These are phyloP conservation scores for Ariolimax columbianus DNA, from an alignment of 2,888 invertebrate species.

Conservation along the genomic window DNA sequence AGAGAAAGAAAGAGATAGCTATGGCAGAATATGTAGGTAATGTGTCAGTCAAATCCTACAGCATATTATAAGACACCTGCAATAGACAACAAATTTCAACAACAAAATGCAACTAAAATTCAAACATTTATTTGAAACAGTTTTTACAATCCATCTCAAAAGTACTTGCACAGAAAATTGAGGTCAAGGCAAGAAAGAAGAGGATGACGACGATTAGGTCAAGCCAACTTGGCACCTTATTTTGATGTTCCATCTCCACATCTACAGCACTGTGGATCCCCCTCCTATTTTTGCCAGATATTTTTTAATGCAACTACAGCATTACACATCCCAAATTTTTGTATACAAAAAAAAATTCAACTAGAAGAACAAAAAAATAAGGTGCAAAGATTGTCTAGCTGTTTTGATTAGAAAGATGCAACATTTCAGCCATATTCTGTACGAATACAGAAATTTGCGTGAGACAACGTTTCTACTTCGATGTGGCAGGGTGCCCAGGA, in stretches of 20 bases:
- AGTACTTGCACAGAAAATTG: constrained; percentile 44
- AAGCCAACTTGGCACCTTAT: constrained; percentile 22
- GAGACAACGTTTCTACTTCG: constrained; percentile 29
- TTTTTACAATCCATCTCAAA: constrained; percentile 41
- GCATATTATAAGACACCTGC: too few species aligned
- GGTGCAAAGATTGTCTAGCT: not conserved
- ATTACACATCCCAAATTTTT: constrained; percentile 29
- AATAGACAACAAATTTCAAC: not conserved
- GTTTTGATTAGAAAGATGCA: not conserved
- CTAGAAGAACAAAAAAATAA: constrained; percentile 23
- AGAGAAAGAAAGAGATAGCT: too few species aligned
- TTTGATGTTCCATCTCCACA: constrained; percentile 33
- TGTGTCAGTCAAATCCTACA: too few species aligned
- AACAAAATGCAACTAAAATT: not conserved
- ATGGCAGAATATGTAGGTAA: too few species aligned
- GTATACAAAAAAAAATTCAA: not conserved
- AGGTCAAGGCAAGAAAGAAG: not conserved
- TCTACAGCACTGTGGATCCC: constrained; percentile 44
- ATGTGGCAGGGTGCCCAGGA: constrained; percentile 45
- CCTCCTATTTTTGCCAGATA: not conserved
- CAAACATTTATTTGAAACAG: constrained; percentile 37
- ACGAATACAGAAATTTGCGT: constrained; percentile 28
- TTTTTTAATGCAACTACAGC: constrained; percentile 49
- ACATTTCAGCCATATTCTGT: constrained; percentile 8
- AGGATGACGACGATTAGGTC: too few species aligned